A percentile compares a stretch with the other conserved stretches of the same genome.
These are phyloP conservation scores for Sebastes baramenuke DNA, from an alignment of 2,797 vertebrate species.

Conservation along the genomic window DNA sequence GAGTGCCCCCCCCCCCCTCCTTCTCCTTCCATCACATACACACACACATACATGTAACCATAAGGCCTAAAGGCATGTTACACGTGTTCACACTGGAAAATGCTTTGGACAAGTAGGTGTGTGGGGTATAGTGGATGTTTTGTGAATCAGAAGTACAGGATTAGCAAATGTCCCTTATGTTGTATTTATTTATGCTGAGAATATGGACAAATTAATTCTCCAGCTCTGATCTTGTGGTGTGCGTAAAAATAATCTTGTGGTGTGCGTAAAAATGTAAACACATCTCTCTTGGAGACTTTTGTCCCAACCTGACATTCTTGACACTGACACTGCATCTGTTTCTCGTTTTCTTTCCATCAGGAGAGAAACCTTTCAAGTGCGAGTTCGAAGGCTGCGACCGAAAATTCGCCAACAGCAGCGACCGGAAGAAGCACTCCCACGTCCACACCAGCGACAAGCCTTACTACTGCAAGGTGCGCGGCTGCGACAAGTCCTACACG, in stretches of 20 bases:
- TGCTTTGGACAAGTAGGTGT: conserved; percentile 54
- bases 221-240: neutral
- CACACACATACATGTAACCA: conserved; percentile 46
- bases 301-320: neutral
- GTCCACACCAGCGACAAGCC: conserved; percentile 99
- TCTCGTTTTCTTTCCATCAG: conserved; percentile 74
- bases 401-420: conserved; percentile 99
- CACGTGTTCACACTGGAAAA: conserved; percentile 72
- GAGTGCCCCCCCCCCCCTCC: conserved; percentile 5
- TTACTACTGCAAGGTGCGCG: conserved; percentile 97
- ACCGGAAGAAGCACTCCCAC: conserved; percentile 98
- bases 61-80: conserved; percentile 66
- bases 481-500: conserved; percentile 95
- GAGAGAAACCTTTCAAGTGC: conserved; percentile 99
- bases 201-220: neutral
- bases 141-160: neutral
- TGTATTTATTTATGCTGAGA: conserved; percentile 18
- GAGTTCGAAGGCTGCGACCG: conserved; percentile 98
- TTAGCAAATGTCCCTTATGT: conserved; percentile 13
- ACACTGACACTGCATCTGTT: neutral
- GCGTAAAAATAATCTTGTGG: neutral
- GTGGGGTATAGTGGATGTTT: conserved; percentile 27
- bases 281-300: neutral
- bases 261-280: neutral
- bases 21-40: neutral